Percentiles rank a stretch among this genome's conserved stretches.
These are phyloP conservation scores for Lipophrys pholis DNA, from an alignment of 2,113 vertebrate genomes.

Conservation along the genomic window DNA sequence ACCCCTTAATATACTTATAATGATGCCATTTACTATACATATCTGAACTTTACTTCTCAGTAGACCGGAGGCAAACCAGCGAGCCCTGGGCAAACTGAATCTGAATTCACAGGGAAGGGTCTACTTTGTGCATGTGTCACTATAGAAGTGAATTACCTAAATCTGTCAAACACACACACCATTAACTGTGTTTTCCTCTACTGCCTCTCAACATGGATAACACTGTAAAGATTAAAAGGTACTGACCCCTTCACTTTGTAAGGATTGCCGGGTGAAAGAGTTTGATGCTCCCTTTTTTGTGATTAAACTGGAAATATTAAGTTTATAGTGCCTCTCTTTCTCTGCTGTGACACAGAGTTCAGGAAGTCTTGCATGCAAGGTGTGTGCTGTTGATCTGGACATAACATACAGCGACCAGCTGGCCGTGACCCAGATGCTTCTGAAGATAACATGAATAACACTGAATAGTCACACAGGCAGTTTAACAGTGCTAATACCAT, in stretches of 20 bases:
- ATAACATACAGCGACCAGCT: slow-evolving; percentile 93
- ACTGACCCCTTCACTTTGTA: slow-evolving; percentile 27
- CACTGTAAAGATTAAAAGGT: slow-evolving; percentile 48
- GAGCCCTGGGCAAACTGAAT: slow-evolving; percentile 57
- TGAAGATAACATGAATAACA: slow-evolving; percentile 87
- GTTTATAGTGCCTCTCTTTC: slow-evolving; percentile 36
- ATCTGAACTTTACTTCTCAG: slow-evolving; percentile 86
- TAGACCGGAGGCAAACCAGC: slow-evolving; percentile 61
- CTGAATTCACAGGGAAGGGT: slow-evolving; percentile 33
- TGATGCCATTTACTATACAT: slow-evolving; percentile 96
- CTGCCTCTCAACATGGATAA: slow-evolving; percentile 50
- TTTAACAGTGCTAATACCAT: slow-evolving; percentile 75
- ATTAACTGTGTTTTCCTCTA: slow-evolving; percentile 33
- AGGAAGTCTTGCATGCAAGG: slow-evolving; percentile 80
- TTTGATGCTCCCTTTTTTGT: slow-evolving; percentile 43
- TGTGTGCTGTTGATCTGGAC: slow-evolving; percentile 91
- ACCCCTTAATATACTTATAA: slow-evolving; percentile 99
- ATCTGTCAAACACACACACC: slow-evolving; percentile 37
- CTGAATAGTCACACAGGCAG: slow-evolving; percentile 81
- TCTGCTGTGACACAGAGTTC: slow-evolving; percentile 27
- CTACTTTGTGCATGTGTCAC: slow-evolving; percentile 56
- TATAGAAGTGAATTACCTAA: slow-evolving; percentile 45
- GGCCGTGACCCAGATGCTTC: slow-evolving; percentile 89
- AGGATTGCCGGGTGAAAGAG: slow-evolving; percentile 16
- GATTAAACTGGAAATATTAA: slow-evolving; percentile 37